Percentiles rank a stretch among this genome's conserved stretches.
Conservation (phyloP, 2,888 invertebrate genomes). For the Alviniconcha strummeri region DNA sequence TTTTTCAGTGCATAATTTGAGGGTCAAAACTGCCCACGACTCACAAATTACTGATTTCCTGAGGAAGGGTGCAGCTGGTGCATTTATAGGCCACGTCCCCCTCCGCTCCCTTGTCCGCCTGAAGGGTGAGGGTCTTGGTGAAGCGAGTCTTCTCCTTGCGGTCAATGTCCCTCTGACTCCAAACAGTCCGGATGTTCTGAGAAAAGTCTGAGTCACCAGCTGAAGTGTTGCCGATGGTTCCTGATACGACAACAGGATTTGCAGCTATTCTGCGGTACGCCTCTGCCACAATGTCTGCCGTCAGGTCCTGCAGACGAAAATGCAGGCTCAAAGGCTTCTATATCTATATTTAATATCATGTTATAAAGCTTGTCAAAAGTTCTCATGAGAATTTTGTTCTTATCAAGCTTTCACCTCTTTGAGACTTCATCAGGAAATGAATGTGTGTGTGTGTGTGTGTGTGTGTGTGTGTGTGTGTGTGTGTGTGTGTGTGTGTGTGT, state of each 20-base stretch:
- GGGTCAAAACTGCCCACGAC: neutral
- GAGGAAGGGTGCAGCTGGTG: constrained; percentile 21
- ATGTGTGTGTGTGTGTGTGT: constrained; percentile 10
- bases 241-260: constrained; percentile 22
- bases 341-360: neutral
- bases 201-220: neutral
- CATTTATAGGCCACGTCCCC: neutral
- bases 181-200: constrained; percentile 52
- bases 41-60: constrained; percentile 40
- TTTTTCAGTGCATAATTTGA: too few relatives aligned
- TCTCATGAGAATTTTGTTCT: neutral
- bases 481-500: constrained; percentile 25
- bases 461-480: constrained; percentile 23
- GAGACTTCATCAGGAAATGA: too few relatives aligned
- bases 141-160: constrained; percentile 63
- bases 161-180: constrained; percentile 67
- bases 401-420: too few relatives aligned
- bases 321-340: neutral
- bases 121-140: constrained; percentile 52
- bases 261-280: constrained; percentile 23
- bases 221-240: neutral
- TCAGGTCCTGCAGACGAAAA: neutral
- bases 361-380: neutral
- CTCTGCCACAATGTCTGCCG: constrained; percentile 18
- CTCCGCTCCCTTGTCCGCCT: constrained; percentile 11